A percentile compares a stretch with the other conserved stretches of the same genome.
These are phyloP conservation scores for Ophioninae sp. DNA, from an alignment of 2,888 invertebrate species.

Conservation along the genomic window DNA sequence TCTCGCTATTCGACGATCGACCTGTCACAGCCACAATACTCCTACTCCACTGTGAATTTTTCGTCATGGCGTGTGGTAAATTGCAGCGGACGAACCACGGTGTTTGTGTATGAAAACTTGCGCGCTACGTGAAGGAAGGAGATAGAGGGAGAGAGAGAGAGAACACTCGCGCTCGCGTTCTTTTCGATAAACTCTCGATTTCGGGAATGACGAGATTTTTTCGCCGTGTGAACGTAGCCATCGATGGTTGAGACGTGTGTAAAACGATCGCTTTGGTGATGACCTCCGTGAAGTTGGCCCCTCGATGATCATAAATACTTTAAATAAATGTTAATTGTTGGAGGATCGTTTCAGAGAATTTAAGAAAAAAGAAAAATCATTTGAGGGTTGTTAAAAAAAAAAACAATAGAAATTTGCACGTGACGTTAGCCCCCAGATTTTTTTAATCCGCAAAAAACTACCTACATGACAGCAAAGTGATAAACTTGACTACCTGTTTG, in stretches of 20 bases:
- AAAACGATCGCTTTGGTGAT: slow-evolving; percentile 11
- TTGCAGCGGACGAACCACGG: slow-evolving; percentile 63
- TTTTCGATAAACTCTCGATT: slow-evolving; percentile 16
- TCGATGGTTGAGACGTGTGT: not conserved
- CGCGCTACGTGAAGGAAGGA: slow-evolving; percentile 42
- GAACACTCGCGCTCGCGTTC: not conserved
- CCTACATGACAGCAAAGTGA: no score
- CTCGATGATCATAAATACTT: no score
- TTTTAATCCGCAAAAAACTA: no score
- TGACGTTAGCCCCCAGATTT: no score
- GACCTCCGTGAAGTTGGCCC: no score
- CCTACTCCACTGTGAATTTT: slow-evolving; percentile 73
- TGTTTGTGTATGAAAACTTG: slow-evolving; percentile 61
- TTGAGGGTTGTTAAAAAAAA: no score
- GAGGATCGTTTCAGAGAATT: no score
- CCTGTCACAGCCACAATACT: slow-evolving; percentile 73
- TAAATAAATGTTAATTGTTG: no score
- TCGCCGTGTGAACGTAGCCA: slow-evolving; percentile 15
- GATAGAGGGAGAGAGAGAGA: not conserved
- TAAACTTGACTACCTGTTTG: no score
- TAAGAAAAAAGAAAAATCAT: no score
- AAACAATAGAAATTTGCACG: no score
- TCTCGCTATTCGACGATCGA: slow-evolving; percentile 72
- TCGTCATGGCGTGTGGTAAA: slow-evolving; percentile 72
- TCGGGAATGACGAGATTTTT: slow-evolving; percentile 11